A percentile compares a stretch with the other conserved stretches of the same genome.
phyloP scores from a whole-genome alignment of 1,140 invertebrate genomes.

The Philopotamus ludificatus region DNA sequence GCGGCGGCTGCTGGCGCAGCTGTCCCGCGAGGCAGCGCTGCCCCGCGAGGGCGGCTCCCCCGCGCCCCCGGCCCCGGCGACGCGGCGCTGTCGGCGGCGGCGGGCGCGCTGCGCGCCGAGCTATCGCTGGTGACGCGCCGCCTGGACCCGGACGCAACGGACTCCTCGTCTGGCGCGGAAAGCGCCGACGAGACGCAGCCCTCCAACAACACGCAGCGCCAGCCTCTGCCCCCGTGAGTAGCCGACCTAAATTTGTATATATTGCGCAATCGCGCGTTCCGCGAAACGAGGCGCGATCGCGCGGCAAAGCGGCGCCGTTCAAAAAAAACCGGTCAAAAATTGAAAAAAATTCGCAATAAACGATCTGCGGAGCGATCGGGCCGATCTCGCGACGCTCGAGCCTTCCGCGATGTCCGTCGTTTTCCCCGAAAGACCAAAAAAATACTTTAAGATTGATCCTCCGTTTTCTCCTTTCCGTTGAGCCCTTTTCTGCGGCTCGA shows the following conservation, averaged over 20 bases:
- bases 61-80: constrained; percentile 45
- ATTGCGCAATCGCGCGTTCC: neutral
- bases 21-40: constrained; percentile 32
- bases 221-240: constrained; percentile 76
- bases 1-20: constrained; percentile 45
- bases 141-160: constrained; percentile 90
- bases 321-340: too few species aligned
- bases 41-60: constrained; percentile 50
- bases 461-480: too few species aligned
- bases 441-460: too few species aligned
- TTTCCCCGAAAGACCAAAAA: too few species aligned
- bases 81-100: constrained; percentile 65
- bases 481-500: too few species aligned
- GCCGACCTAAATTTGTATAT: neutral
- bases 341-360: too few species aligned
- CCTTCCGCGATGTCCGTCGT: too few species aligned
- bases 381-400: too few species aligned
- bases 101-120: constrained; percentile 69
- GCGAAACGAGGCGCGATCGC: neutral
- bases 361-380: too few species aligned
- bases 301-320: too few species aligned
- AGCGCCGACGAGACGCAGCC: constrained; percentile 86
- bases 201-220: constrained; percentile 75
- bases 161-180: constrained; percentile 89
- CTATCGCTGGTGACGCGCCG: constrained; percentile 68